Percentiles rank a stretch among this genome's conserved stretches.
phyloP scores from a whole-genome alignment of 1,140 invertebrate species.

The Magallana gigas region DNA sequence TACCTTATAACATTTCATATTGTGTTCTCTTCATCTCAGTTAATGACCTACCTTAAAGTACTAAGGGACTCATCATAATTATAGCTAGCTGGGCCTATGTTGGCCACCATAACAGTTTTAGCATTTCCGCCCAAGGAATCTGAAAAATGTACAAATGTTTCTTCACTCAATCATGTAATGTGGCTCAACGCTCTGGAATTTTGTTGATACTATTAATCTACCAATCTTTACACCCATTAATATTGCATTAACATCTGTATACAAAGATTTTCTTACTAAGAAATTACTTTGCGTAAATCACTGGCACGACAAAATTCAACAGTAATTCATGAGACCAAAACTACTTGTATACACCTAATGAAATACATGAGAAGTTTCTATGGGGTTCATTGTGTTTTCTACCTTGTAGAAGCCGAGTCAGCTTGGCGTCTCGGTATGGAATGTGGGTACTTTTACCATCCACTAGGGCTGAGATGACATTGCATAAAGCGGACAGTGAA shows the following conservation, averaged over 20 bases:
- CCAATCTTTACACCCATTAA: too few relatives aligned
- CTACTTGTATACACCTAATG: too few relatives aligned
- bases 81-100: slow-evolving; percentile 96
- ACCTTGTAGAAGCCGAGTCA: slow-evolving; percentile 86
- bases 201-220: too few relatives aligned
- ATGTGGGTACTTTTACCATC: slow-evolving; percentile 85
- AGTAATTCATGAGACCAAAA: too few relatives aligned
- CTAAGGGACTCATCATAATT: slow-evolving; percentile 97
- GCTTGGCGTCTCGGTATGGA: slow-evolving; percentile 96
- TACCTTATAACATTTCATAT: not conserved
- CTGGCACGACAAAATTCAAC: too few relatives aligned
- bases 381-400: not conserved
- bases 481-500: slow-evolving; percentile 94
- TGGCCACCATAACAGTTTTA: slow-evolving; percentile 98
- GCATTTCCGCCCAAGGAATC: slow-evolving; percentile 97
- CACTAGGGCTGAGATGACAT: slow-evolving; percentile 96
- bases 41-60: slow-evolving; percentile 86
- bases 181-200: too few relatives aligned
- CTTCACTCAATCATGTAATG: too few relatives aligned
- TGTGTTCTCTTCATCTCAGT: not conserved
- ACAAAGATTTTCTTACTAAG: too few relatives aligned
- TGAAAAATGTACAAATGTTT: slow-evolving; percentile 63
- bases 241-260: too few relatives aligned
- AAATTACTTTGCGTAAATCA: too few relatives aligned
- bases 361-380: not conserved